phyloP scores from a whole-genome alignment of 2,888 invertebrate species.

The Ecliptopera silaceata region DNA sequence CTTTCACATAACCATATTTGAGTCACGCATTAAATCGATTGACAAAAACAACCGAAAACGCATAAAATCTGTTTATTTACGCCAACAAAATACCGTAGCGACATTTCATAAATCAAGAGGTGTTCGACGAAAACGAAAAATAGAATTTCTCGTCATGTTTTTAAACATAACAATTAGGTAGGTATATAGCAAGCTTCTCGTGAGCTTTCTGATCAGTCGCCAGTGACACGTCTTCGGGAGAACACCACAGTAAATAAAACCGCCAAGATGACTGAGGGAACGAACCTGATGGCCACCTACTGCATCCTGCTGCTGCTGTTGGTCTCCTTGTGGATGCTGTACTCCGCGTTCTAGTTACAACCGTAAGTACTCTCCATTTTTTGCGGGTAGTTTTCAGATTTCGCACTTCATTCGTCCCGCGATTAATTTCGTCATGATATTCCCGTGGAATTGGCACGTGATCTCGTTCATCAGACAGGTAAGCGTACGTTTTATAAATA shows the following conservation, averaged over 20 bases:
- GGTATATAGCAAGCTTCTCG: conserved; percentile 56
- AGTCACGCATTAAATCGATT: neutral
- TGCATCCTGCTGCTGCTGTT: conserved; percentile 85
- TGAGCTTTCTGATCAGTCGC: conserved; percentile 58
- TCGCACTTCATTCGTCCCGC: conserved; percentile 5
- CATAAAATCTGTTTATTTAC: conserved; percentile 18
- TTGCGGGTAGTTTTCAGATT: conserved; percentile 14
- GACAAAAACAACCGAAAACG: conserved; percentile 19
- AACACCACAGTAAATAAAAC: conserved; percentile 33
- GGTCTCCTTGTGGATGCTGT: conserved; percentile 85
- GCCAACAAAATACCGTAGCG: conserved; percentile 39
- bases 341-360: conserved; percentile 80
- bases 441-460: conserved; percentile 5
- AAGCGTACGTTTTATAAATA: conserved; percentile 9
- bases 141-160: conserved; percentile 57
- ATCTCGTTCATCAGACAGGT: conserved; percentile 5
- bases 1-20: neutral
- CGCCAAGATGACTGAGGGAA: conserved; percentile 73
- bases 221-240: conserved; percentile 51
- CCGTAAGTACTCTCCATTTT: conserved; percentile 45
- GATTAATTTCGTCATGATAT: conserved; percentile 20
- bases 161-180: conserved; percentile 50
- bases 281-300: conserved; percentile 86
- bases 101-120: conserved; percentile 63
- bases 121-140: conserved; percentile 59